phyloP scores from a whole-genome alignment of 2,113 vertebrate genomes.

The Stegostoma tigrinum region DNA sequence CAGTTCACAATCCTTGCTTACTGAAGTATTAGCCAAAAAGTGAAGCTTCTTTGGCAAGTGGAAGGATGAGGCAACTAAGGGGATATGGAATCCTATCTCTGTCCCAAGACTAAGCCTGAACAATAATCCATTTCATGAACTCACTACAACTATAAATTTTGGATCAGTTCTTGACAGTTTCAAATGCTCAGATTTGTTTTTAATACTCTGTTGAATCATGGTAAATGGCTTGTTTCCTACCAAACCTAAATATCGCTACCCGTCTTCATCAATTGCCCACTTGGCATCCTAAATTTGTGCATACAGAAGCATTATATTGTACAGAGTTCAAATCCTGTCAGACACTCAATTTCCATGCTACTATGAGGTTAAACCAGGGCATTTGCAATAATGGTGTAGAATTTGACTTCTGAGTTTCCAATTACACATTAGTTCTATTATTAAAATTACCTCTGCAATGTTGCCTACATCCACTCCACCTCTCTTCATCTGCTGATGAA shows the following conservation, averaged over 20 bases:
- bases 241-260: background rate
- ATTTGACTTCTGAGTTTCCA: background rate
- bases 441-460: background rate
- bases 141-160: background rate
- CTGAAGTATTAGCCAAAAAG: background rate
- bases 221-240: background rate
- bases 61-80: background rate
- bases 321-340: background rate
- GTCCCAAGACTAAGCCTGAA: background rate
- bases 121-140: background rate
- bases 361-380: background rate
- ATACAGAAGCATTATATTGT: background rate
- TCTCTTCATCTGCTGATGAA: background rate
- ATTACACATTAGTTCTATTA: background rate
- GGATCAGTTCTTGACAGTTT: background rate
- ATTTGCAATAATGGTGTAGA: background rate
- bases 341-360: background rate
- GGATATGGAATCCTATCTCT: background rate
- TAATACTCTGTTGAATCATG: background rate
- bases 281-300: background rate
- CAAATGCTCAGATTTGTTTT: background rate
- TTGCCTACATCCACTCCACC: background rate
- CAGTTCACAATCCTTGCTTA: conserved; percentile 5
- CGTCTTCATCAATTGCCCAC: background rate
- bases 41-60: background rate